Percentiles rank a stretch among this genome's conserved stretches.
Conservation (phyloP, 1,140 invertebrate genomes). For the Nixonia krombeini region DNA sequence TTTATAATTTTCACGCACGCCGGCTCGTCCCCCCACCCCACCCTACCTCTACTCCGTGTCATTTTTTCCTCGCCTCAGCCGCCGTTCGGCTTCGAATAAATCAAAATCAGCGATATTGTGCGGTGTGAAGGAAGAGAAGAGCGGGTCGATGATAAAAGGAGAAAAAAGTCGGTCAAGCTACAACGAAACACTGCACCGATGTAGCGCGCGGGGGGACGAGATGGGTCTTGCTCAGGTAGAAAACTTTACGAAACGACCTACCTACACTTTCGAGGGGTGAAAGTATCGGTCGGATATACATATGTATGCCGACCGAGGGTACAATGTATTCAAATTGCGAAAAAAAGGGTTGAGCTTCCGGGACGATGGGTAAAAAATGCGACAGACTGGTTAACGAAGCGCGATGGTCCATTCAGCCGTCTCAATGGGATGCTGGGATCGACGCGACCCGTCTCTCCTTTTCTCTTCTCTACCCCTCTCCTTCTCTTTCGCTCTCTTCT, state of each 20-base stretch:
- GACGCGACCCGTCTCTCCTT: slow-evolving; percentile 48
- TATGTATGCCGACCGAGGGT: slow-evolving; percentile 69
- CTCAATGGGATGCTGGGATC: slow-evolving; percentile 69
- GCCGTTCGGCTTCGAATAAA: slow-evolving; percentile 70
- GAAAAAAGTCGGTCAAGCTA: slow-evolving; percentile 70
- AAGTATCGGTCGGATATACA: slow-evolving; percentile 70
- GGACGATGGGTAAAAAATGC: slow-evolving; percentile 65
- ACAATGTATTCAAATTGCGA: slow-evolving; percentile 72
- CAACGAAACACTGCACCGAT: slow-evolving; percentile 57
- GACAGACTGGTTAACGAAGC: slow-evolving; percentile 73
- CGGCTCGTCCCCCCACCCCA: slow-evolving; percentile 41
- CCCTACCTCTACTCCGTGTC: slow-evolving; percentile 41
- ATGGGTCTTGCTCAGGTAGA: slow-evolving; percentile 46
- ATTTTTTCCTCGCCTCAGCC: slow-evolving; percentile 52
- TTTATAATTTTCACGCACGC: slow-evolving; percentile 69
- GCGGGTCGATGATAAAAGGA: slow-evolving; percentile 26
- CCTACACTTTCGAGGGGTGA: slow-evolving; percentile 42
- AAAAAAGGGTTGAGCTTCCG: slow-evolving; percentile 65
- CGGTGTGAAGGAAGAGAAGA: slow-evolving; percentile 28
- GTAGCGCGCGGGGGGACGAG: slow-evolving; percentile 22
- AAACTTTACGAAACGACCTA: slow-evolving; percentile 45
- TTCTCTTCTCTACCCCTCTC: no score
- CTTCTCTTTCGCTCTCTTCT: slow-evolving; percentile 29
- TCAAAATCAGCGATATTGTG: slow-evolving; percentile 71
- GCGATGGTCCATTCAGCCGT: slow-evolving; percentile 69